Conservation (phyloP, 2,113 vertebrate species). For the Dicaeum eximium region DNA sequence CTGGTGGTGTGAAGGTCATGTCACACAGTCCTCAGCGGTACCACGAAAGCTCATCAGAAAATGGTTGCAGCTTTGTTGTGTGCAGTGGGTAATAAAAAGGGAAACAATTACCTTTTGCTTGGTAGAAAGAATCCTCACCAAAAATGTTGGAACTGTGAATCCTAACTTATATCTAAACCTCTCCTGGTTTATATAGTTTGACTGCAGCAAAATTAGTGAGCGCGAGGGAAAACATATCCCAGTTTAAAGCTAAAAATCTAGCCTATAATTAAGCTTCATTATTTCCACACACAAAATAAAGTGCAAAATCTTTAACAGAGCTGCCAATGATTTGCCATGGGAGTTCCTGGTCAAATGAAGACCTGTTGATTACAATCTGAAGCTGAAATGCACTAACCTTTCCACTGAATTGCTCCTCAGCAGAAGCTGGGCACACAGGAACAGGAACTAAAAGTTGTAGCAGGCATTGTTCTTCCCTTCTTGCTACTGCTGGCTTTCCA, state of each 20-base stretch:
- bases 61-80: neutral
- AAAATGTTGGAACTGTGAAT: neutral
- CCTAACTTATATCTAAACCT: neutral
- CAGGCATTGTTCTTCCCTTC: neutral
- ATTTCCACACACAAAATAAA: conserved; percentile 25
- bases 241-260: neutral
- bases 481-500: neutral
- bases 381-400: neutral
- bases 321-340: neutral
- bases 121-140: neutral
- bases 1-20: neutral
- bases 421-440: neutral
- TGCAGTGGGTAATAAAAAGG: neutral
- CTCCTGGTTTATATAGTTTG: neutral
- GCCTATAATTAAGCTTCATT: neutral
- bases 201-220: neutral
- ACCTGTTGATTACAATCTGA: conserved; percentile 5
- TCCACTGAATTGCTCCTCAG: neutral
- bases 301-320: conserved; percentile 44
- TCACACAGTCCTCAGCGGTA: neutral
- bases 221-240: neutral
- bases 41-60: neutral
- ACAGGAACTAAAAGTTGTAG: neutral
- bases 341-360: neutral
- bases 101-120: neutral